phyloP scores from a whole-genome alignment of 2,113 vertebrate genomes.

The Sterna hirundo region DNA sequence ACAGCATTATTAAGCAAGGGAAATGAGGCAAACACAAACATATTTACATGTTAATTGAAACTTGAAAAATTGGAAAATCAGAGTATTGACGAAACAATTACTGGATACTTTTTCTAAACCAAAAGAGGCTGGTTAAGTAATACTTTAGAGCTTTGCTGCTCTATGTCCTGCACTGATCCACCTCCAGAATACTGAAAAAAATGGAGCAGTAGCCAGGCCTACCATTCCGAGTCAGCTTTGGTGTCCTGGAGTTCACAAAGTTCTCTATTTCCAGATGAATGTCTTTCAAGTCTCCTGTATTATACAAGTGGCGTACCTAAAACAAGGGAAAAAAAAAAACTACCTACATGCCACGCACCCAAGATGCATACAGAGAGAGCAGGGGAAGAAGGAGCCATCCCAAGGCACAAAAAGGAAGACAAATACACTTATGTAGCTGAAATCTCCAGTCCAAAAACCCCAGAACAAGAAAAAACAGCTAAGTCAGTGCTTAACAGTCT shows the following conservation, averaged over 20 bases:
- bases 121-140: neutral
- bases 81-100: neutral
- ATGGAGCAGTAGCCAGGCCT: conserved; percentile 17
- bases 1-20: neutral
- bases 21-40: neutral
- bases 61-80: neutral
- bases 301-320: conserved; percentile 90
- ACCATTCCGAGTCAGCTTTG: conserved; percentile 92
- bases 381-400: neutral
- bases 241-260: conserved; percentile 86
- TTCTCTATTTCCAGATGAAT: conserved; percentile 90
- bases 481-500: neutral
- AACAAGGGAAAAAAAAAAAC: neutral
- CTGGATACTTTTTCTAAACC: neutral
- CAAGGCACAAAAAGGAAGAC: neutral
- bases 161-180: neutral
- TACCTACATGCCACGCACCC: neutral
- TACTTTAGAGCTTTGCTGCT: neutral
- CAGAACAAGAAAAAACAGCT: neutral
- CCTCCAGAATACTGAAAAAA: neutral
- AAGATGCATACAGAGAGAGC: neutral
- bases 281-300: conserved; percentile 88
- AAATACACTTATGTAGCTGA: neutral
- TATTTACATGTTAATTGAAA: neutral
- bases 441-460: neutral